phyloP scores from a whole-genome alignment of 1,140 invertebrate genomes.

The Megalonaias nervosa region DNA sequence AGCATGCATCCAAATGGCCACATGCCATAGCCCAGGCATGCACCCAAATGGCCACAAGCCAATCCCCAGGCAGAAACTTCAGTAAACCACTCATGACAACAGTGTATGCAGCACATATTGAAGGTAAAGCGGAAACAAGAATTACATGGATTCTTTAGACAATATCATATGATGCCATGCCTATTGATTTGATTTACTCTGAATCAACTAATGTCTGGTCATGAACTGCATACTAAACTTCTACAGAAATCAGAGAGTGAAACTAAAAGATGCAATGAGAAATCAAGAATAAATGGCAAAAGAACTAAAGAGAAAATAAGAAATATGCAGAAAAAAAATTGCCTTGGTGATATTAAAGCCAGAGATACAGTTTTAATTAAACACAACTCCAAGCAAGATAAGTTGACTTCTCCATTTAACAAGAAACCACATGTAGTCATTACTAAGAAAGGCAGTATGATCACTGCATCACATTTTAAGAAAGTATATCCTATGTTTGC shows the following conservation, averaged over 20 bases:
- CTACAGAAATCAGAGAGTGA: constrained; percentile 24
- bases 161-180: too few species aligned
- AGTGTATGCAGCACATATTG: constrained; percentile 30
- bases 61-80: constrained; percentile 44
- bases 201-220: too few species aligned
- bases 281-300: constrained; percentile 14
- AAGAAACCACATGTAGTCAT: too few species aligned
- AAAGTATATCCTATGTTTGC: too few species aligned
- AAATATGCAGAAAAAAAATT: constrained; percentile 11
- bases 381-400: constrained; percentile 26
- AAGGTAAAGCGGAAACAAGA: background rate
- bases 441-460: too few species aligned
- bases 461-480: too few species aligned
- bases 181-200: background rate
- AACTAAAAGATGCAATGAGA: constrained; percentile 14
- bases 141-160: too few species aligned
- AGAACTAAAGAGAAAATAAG: background rate
- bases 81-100: constrained; percentile 43
- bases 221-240: constrained; percentile 28
- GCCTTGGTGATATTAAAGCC: background rate
- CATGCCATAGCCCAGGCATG: too few species aligned
- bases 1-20: too few species aligned
- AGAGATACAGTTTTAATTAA: constrained; percentile 28
- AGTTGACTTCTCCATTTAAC: background rate
- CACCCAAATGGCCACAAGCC: constrained; percentile 33